phyloP scores from a whole-genome alignment of 2,113 vertebrate genomes.

The Empidonax alnorum region DNA sequence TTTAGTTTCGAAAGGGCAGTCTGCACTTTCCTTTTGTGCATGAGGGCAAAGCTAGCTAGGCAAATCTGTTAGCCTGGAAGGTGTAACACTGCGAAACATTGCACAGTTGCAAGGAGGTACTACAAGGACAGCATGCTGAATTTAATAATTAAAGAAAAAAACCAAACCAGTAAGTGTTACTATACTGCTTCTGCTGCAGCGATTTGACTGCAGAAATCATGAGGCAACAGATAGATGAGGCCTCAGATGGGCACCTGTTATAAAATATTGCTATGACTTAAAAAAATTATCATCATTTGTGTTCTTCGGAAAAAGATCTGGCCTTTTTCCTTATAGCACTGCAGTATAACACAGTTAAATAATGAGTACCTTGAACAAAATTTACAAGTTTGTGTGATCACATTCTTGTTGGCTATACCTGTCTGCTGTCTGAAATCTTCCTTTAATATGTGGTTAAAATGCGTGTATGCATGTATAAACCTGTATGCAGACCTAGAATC shows the following conservation, averaged over 20 bases:
- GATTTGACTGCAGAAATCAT: neutral
- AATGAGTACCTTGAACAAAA: neutral
- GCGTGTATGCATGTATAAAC: neutral
- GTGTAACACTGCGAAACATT: neutral
- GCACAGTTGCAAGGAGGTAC: neutral
- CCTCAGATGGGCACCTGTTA: neutral
- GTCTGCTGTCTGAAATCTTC: neutral
- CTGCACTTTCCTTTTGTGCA: neutral
- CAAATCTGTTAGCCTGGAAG: neutral
- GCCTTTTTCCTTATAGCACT: neutral
- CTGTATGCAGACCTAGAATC: neutral
- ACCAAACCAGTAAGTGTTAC: neutral
- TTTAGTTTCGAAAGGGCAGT: slow-evolving; percentile 1
- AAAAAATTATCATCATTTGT: neutral
- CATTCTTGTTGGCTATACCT: neutral
- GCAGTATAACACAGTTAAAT: neutral
- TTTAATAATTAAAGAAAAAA: neutral
- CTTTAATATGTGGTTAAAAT: neutral
- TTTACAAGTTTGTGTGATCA: neutral
- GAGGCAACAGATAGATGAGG: neutral
- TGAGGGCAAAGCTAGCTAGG: neutral
- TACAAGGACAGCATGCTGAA: neutral
- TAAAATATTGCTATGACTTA: neutral
- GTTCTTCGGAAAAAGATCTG: neutral
- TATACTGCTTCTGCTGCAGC: neutral